Percentiles rank a stretch among this genome's conserved stretches.
These are phyloP conservation scores for Mormyrops boulengeri DNA, from an alignment of 2,797 vertebrate genomes.

Conservation along the genomic window DNA sequence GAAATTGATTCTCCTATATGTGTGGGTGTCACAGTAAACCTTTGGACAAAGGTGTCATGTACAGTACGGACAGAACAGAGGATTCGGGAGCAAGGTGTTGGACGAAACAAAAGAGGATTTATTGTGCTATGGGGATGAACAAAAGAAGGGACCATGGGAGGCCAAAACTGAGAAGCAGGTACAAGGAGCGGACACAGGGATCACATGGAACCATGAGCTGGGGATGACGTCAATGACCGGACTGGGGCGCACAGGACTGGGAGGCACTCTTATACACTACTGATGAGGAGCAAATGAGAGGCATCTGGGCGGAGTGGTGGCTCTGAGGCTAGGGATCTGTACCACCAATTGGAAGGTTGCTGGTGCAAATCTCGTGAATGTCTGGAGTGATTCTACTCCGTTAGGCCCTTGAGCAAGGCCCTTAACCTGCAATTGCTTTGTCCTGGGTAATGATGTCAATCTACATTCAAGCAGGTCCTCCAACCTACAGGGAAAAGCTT, in stretches of 20 bases:
- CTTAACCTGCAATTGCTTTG: too few species aligned
- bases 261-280: not conserved
- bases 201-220: not conserved
- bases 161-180: not conserved
- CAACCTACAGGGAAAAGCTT: too few species aligned
- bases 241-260: not conserved
- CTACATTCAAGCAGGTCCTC: too few species aligned
- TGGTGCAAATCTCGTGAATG: too few species aligned
- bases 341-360: too few species aligned
- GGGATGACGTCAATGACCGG: not conserved
- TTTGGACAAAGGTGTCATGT: not conserved
- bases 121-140: not conserved
- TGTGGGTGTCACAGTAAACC: not conserved
- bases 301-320: too few species aligned
- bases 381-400: too few species aligned
- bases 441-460: too few species aligned
- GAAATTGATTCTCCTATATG: not conserved
- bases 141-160: not conserved
- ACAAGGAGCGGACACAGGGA: not conserved
- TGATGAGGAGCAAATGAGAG: too few species aligned
- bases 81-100: not conserved
- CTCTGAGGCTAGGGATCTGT: too few species aligned
- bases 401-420: too few species aligned
- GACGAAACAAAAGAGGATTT: not conserved
- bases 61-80: not conserved